Evolutionary conservation across 1,140 invertebrate species (phyloP).

Genomic region (Drosophila asahinai): DNA sequence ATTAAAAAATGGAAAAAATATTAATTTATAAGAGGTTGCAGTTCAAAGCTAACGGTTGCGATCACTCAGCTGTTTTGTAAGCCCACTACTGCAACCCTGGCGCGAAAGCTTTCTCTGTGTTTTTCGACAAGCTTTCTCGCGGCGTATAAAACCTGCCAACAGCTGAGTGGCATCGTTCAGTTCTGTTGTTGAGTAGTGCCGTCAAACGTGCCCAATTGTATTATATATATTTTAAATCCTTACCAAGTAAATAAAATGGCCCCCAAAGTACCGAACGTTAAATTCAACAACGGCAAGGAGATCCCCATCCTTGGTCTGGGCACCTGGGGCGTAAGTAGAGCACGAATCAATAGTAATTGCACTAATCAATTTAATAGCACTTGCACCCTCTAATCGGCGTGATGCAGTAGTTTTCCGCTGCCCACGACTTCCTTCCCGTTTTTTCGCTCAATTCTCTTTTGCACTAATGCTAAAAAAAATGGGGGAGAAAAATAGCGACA

Average conservation of each 20-base stretch:
- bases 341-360: conserved; percentile 4
- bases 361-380: conserved; percentile 1
- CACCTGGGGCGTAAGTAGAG: conserved; percentile 90
- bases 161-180: conserved; percentile 54
- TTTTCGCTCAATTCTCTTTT: conserved; percentile 22
- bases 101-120: conserved; percentile 35
- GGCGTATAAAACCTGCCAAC: conserved; percentile 56
- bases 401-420: conserved; percentile 48
- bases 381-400: conserved; percentile 14
- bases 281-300: conserved; percentile 88
- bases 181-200: conserved; percentile 7
- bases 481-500: conserved; percentile 14
- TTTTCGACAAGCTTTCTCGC: conserved; percentile 24
- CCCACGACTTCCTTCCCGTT: conserved; percentile 49
- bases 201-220: background rate
- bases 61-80: conserved; percentile 36
- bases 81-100: conserved; percentile 23
- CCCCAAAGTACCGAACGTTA: conserved; percentile 86
- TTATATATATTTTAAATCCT: conserved; percentile 30
- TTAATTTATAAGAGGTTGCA: background rate
- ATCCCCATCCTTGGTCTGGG: conserved; percentile 91
- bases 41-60: conserved; percentile 19
- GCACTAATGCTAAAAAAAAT: conserved; percentile 7
- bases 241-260: conserved; percentile 45
- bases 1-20: background rate